These are phyloP conservation scores for Athene noctua DNA, from an alignment of 2,113 vertebrate genomes.

Conservation along the genomic window DNA sequence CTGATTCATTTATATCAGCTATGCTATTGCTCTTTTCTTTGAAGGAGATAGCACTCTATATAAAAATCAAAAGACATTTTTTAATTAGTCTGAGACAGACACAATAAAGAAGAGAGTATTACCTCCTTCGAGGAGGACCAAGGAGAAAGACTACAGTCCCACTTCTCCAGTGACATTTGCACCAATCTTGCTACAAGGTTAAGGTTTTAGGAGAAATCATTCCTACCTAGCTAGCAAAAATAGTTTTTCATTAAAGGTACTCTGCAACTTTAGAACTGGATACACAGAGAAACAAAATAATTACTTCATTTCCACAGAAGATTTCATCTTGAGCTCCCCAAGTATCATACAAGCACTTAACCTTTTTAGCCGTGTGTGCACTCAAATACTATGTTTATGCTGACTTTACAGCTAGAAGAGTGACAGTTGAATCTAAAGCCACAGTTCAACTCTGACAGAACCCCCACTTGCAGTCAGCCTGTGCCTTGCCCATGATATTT, in stretches of 20 bases:
- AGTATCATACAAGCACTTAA: neutral
- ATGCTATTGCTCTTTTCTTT: neutral
- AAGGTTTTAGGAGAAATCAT: neutral
- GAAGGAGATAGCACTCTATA: constrained; percentile 36
- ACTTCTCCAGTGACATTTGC: neutral
- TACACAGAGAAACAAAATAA: neutral
- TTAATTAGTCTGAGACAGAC: neutral
- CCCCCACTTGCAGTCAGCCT: neutral
- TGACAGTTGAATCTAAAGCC: neutral
- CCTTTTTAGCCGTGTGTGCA: neutral
- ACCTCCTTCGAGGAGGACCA: neutral
- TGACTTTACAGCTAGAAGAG: neutral
- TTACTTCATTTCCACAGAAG: neutral
- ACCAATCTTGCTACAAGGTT: neutral
- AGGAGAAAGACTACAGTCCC: neutral
- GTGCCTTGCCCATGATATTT: neutral
- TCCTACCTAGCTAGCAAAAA: neutral
- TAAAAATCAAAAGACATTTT: neutral
- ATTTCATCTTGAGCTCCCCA: neutral
- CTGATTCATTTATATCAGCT: neutral
- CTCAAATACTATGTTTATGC: neutral
- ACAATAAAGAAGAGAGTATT: neutral
- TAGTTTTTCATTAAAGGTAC: neutral
- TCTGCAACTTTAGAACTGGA: neutral
- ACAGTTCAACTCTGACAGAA: neutral